phyloP scores from a whole-genome alignment of 2,113 vertebrate species.

The Chlorodrepanis virens region DNA sequence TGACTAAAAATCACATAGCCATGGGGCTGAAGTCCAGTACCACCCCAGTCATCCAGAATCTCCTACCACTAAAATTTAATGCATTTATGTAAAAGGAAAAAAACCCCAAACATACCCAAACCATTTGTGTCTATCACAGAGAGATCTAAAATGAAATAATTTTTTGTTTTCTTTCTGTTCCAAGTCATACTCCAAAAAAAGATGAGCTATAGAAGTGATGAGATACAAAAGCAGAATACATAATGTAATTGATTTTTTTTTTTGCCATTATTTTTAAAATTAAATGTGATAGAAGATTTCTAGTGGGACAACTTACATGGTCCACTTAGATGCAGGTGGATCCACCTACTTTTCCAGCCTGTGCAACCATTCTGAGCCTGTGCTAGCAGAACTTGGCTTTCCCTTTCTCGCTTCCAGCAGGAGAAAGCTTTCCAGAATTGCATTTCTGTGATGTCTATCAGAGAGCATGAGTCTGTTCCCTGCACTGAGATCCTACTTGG shows the following conservation, averaged over 20 bases:
- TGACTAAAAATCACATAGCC: not conserved
- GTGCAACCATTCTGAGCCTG: not conserved
- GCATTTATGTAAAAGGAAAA: not conserved
- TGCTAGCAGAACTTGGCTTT: not conserved
- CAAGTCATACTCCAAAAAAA: not conserved
- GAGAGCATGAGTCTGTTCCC: rapidly evolving
- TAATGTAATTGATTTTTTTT: not conserved
- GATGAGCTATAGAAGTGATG: not conserved
- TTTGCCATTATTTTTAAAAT: not conserved
- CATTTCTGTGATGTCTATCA: not conserved
- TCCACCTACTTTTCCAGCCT: not conserved
- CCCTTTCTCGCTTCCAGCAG: not conserved
- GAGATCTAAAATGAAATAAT: not conserved
- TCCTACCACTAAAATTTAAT: not conserved
- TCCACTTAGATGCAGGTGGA: not conserved
- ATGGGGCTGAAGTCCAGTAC: not conserved
- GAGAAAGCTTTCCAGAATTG: not conserved
- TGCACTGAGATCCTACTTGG: not conserved
- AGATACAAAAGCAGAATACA: not conserved
- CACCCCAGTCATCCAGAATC: not conserved
- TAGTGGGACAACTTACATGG: not conserved
- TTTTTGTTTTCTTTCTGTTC: not conserved
- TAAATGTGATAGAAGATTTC: not conserved
- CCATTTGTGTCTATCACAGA: not conserved
- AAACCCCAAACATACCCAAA: not conserved